Evolutionary conservation across 2,113 vertebrate genomes (phyloP), one percentile per base, ranked within the genome.

Genomic region (Mormoops blainvillei): DNA sequence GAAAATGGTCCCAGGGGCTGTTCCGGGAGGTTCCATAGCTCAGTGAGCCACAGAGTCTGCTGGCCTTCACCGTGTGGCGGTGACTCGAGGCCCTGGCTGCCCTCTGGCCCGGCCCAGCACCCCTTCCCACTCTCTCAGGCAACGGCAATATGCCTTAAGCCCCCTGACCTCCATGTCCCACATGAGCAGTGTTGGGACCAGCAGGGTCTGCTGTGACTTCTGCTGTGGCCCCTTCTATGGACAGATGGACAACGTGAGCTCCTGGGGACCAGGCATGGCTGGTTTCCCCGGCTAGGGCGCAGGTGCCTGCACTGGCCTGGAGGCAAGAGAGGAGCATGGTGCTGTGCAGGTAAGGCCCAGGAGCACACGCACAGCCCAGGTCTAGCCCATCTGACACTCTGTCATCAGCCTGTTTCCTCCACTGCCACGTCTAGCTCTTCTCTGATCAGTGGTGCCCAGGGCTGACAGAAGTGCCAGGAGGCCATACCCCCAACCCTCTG

Each of bases 31-130:
- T 82, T 87, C n/a, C 0, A 0, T 0, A 33, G 38, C 88, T 26
- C 12, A 3, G n/a, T 16, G 71, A 78, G 48, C 20, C 31, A 3
- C 3, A 0, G 1, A 5, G 5, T 14, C 0, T 0, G 6, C 76
- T 33, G 24, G 70, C 18, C 45, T n/a, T 15, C 1, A 28, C 58
- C 0, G 15, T 11, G 26, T 2, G 12, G 43, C 0, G 0, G 15
- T 15, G 38, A 45, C 50, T 88, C 8, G 0, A 50, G 65, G 18
- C 70, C 20, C 20, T 63, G 1, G 18, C 52, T 63, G 63, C 63
- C 63, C 65, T 28, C 28, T 6, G n/a, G 68, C 76, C 67, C 54
- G 4, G 31, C 38, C 26, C 54, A 5, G 22, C 3, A 4, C 14
- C 71, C 67, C 50, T 14, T n/a, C 63, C 18, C 1, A 10, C 20